Conservation (phyloP, 2,113 vertebrate species). For the Ranitomeya variabilis region DNA sequence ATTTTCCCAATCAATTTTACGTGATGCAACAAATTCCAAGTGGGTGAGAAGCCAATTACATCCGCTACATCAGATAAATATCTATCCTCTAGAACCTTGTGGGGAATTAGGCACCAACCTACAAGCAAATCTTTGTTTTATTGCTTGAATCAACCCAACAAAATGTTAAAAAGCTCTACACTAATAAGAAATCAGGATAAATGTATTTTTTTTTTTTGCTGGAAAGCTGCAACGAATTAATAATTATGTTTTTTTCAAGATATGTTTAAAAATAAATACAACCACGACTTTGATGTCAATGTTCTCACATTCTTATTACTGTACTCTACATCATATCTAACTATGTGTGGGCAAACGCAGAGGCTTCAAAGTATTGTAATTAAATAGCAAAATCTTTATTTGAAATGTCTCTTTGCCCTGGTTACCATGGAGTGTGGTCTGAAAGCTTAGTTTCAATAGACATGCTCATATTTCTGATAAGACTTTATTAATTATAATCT, state of each 20-base stretch:
- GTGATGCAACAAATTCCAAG: not conserved
- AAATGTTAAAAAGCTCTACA: not conserved
- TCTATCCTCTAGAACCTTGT: not conserved
- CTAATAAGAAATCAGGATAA: not conserved
- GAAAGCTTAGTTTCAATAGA: not conserved
- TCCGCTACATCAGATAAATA: not conserved
- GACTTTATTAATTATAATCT: not conserved
- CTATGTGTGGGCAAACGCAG: not conserved
- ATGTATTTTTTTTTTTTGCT: not conserved
- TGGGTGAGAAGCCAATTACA: not conserved
- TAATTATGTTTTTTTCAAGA: not conserved
- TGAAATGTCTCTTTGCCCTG: not conserved
- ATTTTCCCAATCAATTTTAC: too few species aligned
- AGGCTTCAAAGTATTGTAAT: conserved; percentile 10
- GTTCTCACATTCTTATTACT: not conserved
- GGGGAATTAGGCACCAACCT: not conserved
- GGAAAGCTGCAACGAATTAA: not conserved
- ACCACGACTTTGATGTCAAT: not conserved
- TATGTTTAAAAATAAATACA: conserved; percentile 18
- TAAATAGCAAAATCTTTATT: conserved; percentile 11
- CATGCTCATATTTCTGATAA: not conserved
- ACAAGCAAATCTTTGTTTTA: not conserved
- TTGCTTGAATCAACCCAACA: not conserved
- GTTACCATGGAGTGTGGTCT: conserved; percentile 1
- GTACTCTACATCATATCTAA: not conserved